These are phyloP conservation scores for Centropus bengalensis DNA, from an alignment of 2,113 vertebrate species.

Conservation along the genomic window DNA sequence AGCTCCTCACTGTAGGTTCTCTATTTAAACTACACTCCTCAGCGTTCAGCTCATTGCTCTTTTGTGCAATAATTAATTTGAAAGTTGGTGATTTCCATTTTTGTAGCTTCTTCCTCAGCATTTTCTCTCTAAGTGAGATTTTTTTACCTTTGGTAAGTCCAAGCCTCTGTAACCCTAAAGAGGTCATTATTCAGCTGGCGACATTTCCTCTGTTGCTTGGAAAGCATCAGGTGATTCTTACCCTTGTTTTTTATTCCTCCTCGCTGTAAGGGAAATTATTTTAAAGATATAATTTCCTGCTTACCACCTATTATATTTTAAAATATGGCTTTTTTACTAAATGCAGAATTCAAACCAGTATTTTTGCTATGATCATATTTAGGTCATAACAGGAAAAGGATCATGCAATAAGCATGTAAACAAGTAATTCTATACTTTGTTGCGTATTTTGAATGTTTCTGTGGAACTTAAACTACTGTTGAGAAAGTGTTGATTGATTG, in stretches of 20 bases:
- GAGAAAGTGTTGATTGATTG: conserved; percentile 34
- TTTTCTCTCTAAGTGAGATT: not conserved
- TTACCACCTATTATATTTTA: not conserved
- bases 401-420: not conserved
- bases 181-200: not conserved
- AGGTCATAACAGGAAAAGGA: not conserved
- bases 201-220: not conserved
- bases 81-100: not conserved
- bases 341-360: not conserved
- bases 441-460: not conserved
- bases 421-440: not conserved
- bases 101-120: not conserved
- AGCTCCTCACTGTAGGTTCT: not conserved
- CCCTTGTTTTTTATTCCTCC: not conserved
- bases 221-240: not conserved
- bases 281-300: not conserved
- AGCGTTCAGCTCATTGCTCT: not conserved
- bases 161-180: not conserved
- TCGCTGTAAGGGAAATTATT: not conserved
- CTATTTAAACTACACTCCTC: not conserved
- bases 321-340: not conserved
- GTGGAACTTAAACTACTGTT: not conserved
- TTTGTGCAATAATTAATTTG: not conserved
- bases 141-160: not conserved
- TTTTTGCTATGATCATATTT: not conserved